Conservation (phyloP, 2,113 vertebrate genomes). For the crab-eating macaque (Macaca fascicularis) region T2T-MFA8v1.1 NC_088375.1:99135501-99136000, state of each 20-base stretch:
- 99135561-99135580: not conserved
- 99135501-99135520: not conserved
- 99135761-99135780: not conserved
- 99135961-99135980: slow-evolving; percentile 27
- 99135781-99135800: not conserved
- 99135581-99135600: not conserved
- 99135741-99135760: not conserved
- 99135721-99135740: not conserved
- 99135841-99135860: not conserved
- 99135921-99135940: not conserved
- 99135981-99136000: slow-evolving; percentile 44
- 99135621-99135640: not conserved
- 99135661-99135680: not conserved
- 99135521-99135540: not conserved
- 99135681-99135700: not conserved
- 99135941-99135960: not conserved
- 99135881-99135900: slow-evolving; percentile 1
- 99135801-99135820: not conserved
- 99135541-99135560: not conserved
- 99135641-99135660: not conserved
- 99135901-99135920: not conserved
- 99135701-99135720: not conserved
- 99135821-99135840: not conserved
- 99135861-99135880: not conserved
- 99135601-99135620: not conserved